Conservation (phyloP, 2,797 vertebrate species). For the Alosa sapidissima region DNA sequence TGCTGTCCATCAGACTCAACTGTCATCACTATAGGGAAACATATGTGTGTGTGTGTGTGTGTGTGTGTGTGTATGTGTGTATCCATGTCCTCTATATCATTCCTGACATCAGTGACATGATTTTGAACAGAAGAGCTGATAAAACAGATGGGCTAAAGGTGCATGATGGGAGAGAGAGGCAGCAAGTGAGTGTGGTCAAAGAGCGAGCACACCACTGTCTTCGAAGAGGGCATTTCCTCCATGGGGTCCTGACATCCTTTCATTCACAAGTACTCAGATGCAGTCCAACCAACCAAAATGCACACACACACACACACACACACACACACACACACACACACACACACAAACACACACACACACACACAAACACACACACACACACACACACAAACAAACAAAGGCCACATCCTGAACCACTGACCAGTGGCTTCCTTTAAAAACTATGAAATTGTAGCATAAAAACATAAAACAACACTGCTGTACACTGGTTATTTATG, state of each 20-base stretch:
- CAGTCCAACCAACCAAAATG: background rate
- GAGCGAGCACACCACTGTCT: background rate
- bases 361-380: slow-evolving; percentile 23
- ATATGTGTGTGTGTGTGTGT: slow-evolving; percentile 11
- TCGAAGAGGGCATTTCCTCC: background rate
- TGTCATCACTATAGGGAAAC: slow-evolving; percentile 56
- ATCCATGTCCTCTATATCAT: background rate
- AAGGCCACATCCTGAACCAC: slow-evolving; percentile 10
- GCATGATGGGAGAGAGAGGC: background rate
- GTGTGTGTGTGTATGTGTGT: background rate
- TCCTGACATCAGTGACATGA: background rate
- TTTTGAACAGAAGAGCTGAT: background rate
- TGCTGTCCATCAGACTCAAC: slow-evolving; percentile 55
- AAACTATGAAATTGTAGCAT: background rate
- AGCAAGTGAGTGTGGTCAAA: background rate
- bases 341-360: slow-evolving; percentile 29
- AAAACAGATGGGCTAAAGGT: background rate
- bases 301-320: slow-evolving; percentile 35
- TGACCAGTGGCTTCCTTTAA: slow-evolving; percentile 1
- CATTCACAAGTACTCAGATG: background rate
- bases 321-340: slow-evolving; percentile 12
- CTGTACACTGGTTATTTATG: background rate
- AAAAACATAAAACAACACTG: background rate
- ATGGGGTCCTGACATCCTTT: background rate
- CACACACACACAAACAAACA: slow-evolving; percentile 26